Evolutionary conservation across 2,888 invertebrate genomes (phyloP), one percentile per base, ranked within the genome.

Genomic region (Drosophila peninsularis): DNA sequence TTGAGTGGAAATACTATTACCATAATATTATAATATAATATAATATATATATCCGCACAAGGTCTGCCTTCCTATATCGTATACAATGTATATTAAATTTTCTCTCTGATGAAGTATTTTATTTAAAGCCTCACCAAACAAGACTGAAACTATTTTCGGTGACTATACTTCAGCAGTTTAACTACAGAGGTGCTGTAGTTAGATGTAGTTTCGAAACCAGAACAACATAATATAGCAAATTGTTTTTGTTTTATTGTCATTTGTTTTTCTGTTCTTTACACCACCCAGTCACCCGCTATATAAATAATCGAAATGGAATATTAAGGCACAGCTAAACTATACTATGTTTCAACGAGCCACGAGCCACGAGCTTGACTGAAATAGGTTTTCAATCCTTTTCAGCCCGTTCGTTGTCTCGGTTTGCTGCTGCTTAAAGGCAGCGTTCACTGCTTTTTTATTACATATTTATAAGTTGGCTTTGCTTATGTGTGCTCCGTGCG

Each of bases 391-490:
- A 52, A 52, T 37, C 52, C 49, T 50, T 50, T 50, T 11, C 30
- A 21, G 34, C 13, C 19, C 47, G 39, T 34, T 53, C 47, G 39
- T 34, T 53, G n/a, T 17, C 19, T 17, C 6, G 45, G 17, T 37
- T 60, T 39, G 24, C 27, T 6, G 49, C 49, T 19, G 17, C 47
- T 45, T 24, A 14, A 45, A 56, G 32, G 10, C n/a, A 42, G 17
- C 21, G 27, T 5, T 24, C 34, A 50, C 49, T 50, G 49, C 9
- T 52, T 32, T 60, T 71, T 47, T 39, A 75, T 50, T 77, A 83
- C 87, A 80, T 77, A 83, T 83, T 88, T 77, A 88, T 70, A 69
- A 39, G 39, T 49, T 32, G 57, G 62, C 52, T 61, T 70, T 56
- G 60, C 70, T 71, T 54, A 69, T 54, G 45, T 65, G 37, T 17